These are phyloP conservation scores for Eleutherodactylus coqui DNA, from an alignment of 2,797 vertebrate species.

Conservation along the genomic window DNA sequence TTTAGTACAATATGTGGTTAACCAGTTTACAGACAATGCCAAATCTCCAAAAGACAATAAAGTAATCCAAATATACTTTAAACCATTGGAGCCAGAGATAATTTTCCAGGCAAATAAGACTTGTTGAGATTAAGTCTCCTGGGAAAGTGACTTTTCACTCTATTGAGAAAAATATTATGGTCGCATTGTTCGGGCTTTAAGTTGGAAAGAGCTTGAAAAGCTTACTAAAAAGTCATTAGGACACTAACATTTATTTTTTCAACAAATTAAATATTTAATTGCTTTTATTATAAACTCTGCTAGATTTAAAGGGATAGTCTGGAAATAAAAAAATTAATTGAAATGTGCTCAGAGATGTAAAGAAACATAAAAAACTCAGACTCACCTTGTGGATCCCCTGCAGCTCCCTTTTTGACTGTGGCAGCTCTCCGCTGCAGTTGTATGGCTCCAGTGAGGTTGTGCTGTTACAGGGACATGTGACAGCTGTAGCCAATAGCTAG, in stretches of 20 bases:
- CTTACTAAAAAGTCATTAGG: background rate
- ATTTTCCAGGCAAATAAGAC: constrained; percentile 15
- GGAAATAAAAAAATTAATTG: too few species aligned
- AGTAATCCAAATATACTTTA: constrained; percentile 29
- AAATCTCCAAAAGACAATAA: constrained; percentile 30
- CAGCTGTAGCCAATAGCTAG: too few species aligned
- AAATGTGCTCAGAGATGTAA: too few species aligned
- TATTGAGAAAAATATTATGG: constrained; percentile 12
- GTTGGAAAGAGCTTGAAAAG: background rate
- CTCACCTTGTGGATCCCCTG: too few species aligned
- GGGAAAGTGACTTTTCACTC: constrained; percentile 22
- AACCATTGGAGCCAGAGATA: constrained; percentile 33
- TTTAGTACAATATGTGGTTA: constrained; percentile 49
- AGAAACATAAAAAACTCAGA: too few species aligned
- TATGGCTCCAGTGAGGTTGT: too few species aligned
- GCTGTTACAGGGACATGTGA: too few species aligned
- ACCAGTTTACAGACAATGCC: constrained; percentile 42
- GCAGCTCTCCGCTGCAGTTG: too few species aligned
- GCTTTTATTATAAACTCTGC: background rate
- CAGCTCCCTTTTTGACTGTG: too few species aligned
- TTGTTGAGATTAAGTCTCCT: constrained; percentile 11
- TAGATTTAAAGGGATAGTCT: too few species aligned
- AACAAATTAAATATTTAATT: background rate
- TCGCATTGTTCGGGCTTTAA: constrained; percentile 11
- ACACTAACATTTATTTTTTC: background rate